These are phyloP conservation scores for Mamestra configurata DNA, from an alignment of 1,140 invertebrate genomes.

Conservation along the genomic window DNA sequence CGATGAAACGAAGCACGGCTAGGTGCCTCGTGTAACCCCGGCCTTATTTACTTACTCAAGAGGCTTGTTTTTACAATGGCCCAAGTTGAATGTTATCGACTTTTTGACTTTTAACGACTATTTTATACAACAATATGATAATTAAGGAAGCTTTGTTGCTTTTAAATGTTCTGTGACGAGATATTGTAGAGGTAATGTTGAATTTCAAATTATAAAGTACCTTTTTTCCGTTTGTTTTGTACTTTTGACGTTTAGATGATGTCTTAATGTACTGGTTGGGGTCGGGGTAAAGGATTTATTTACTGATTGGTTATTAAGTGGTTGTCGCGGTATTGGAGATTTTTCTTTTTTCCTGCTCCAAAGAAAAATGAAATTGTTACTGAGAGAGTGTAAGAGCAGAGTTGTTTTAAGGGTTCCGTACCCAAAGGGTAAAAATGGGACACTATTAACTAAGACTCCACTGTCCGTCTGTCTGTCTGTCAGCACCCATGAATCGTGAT, in stretches of 20 bases:
- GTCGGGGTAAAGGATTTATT: neutral
- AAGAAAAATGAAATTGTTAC: too few relatives aligned
- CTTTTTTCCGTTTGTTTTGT: constrained; percentile 33
- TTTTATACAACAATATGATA: constrained; percentile 85
- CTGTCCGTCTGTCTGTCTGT: too few relatives aligned
- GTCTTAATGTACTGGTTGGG: neutral
- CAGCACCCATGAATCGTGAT: too few relatives aligned
- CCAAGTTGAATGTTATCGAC: constrained; percentile 76
- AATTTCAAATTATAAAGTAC: constrained; percentile 39
- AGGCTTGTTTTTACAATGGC: constrained; percentile 77
- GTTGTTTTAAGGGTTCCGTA: too few relatives aligned
- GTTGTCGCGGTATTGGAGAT: too few relatives aligned
- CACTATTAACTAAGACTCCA: too few relatives aligned
- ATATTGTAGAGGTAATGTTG: constrained; percentile 45
- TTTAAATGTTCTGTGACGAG: constrained; percentile 55
- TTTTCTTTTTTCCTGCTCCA: too few relatives aligned
- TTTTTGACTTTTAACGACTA: constrained; percentile 79
- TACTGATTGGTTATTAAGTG: neutral
- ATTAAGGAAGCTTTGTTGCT: constrained; percentile 68
- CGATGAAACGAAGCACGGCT: constrained; percentile 44
- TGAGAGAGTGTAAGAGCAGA: too few relatives aligned
- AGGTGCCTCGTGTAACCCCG: constrained; percentile 38
- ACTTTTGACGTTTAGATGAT: neutral
- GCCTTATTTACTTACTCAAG: constrained; percentile 57
- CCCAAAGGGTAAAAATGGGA: too few relatives aligned